phyloP scores from a whole-genome alignment of 2,888 invertebrate genomes.

The Diabrotica balteata region DNA sequence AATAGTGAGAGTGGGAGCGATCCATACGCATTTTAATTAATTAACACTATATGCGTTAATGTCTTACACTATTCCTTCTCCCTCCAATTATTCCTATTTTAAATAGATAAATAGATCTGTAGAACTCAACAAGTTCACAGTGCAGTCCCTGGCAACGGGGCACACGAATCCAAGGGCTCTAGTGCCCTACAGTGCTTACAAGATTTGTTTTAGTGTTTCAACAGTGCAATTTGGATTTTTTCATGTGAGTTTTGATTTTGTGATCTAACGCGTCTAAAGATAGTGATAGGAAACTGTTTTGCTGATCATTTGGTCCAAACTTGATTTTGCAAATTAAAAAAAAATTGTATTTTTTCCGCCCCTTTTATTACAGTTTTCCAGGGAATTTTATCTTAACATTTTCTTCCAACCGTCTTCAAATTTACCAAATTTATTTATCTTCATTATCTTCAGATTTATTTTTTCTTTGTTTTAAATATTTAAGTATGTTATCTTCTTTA shows the following conservation, averaged over 20 bases:
- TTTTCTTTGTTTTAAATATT: slow-evolving; percentile 12
- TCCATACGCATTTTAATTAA: slow-evolving; percentile 37
- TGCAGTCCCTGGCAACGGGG: slow-evolving; percentile 49
- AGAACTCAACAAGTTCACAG: slow-evolving; percentile 37
- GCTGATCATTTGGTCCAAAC: no score
- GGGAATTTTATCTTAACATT: background rate
- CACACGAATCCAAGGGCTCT: slow-evolving; percentile 44
- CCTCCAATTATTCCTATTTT: background rate
- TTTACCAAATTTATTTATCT: no score
- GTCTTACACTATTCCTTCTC: slow-evolving; percentile 23
- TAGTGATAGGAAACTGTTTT: background rate
- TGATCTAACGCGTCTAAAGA: background rate
- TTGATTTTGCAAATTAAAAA: no score
- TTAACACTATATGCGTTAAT: slow-evolving; percentile 34
- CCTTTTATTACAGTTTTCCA: no score
- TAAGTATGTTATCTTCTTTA: background rate
- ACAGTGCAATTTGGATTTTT: background rate
- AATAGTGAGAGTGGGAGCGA: slow-evolving; percentile 31
- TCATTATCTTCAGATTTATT: background rate
- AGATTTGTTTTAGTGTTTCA: slow-evolving; percentile 29
- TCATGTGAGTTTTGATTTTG: background rate
- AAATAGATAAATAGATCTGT: slow-evolving; percentile 41
- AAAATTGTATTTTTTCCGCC: no score
- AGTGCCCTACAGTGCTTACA: slow-evolving; percentile 35
- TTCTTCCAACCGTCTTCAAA: no score